Evolutionary conservation across 2,797 vertebrate species (phyloP).

Genomic region (Coilia nasus): DNA sequence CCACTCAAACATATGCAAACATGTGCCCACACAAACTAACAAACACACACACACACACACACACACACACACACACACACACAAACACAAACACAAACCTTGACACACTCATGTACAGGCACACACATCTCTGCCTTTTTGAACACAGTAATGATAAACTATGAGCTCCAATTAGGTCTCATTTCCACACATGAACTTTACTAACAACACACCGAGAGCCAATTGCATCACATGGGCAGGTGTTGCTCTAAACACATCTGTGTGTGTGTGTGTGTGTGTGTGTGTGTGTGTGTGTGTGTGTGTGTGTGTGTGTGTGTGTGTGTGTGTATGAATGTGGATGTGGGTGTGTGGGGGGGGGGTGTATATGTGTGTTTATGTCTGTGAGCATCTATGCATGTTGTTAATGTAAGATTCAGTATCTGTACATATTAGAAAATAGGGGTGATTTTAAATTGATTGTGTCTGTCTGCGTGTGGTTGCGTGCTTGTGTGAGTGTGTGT

Average conservation of each 20-base stretch:
- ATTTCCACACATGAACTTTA: background rate
- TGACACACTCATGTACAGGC: background rate
- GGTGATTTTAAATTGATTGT: background rate
- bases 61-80: no score
- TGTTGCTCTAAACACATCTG: background rate
- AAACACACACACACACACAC: background rate
- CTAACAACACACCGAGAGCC: background rate
- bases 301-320: background rate
- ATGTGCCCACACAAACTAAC: background rate
- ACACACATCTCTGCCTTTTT: background rate
- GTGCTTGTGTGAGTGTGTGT: background rate
- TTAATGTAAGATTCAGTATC: no score
- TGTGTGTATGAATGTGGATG: background rate
- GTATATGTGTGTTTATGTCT: background rate
- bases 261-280: background rate
- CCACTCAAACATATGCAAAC: background rate
- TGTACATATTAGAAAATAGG: no score
- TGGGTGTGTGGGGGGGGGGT: background rate
- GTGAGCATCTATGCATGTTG: background rate
- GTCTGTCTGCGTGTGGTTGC: background rate
- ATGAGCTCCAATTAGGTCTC: background rate
- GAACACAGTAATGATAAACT: background rate
- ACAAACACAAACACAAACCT: no score
- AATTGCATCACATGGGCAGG: background rate
- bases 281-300: background rate